These are phyloP conservation scores for Pipistrellus pipistrellus DNA, from an alignment of 2,797 vertebrate species.

Conservation along the genomic window DNA sequence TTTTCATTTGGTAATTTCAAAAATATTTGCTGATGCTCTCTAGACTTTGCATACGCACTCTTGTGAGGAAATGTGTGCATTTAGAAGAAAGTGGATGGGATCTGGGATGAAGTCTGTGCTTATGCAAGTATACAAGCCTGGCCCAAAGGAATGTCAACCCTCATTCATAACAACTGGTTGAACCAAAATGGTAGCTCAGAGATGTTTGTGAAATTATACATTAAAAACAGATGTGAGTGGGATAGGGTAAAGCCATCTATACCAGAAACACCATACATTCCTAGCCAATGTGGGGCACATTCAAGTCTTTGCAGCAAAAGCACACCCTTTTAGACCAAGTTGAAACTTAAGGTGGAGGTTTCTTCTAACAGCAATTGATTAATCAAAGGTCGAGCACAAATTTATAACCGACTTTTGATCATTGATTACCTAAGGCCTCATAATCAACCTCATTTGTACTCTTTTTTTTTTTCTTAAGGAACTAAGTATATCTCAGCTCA, in stretches of 20 bases:
- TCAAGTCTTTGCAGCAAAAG: not conserved
- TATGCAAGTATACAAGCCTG: not conserved
- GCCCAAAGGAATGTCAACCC: not conserved
- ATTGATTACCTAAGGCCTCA: slow-evolving; percentile 21
- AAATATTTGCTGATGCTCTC: too few relatives aligned
- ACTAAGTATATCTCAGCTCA: slow-evolving; percentile 59
- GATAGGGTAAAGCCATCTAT: fast-evolving
- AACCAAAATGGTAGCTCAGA: not conserved
- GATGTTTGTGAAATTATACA: not conserved
- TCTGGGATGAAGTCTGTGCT: not conserved
- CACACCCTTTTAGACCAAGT: fast-evolving
- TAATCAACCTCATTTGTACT: slow-evolving; percentile 62
- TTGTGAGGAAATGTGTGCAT: not conserved
- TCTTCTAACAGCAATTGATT: not conserved
- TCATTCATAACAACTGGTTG: not conserved
- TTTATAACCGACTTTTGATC: not conserved
- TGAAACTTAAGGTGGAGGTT: not conserved
- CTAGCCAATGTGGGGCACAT: too few relatives aligned
- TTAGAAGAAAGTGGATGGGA: not conserved
- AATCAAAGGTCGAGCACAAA: not conserved
- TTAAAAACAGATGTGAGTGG: not conserved
- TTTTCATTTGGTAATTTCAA: not conserved
- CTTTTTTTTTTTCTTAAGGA: slow-evolving; percentile 48
- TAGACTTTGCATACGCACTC: fast-evolving
- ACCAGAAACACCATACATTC: not conserved